Conservation (phyloP, 1,140 invertebrate species). For the Apis laboriosa region DNA sequence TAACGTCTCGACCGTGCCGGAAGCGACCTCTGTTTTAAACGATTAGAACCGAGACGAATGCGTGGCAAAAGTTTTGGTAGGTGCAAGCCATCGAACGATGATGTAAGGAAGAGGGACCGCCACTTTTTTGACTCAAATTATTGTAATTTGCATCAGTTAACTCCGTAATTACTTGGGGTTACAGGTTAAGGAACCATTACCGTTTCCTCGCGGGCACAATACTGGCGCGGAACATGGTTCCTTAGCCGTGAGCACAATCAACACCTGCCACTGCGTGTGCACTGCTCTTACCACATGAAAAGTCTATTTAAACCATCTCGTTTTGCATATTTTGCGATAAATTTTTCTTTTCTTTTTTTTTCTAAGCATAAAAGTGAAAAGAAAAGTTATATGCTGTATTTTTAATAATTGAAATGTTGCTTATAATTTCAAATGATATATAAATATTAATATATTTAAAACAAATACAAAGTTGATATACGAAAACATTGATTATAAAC, state of each 20-base stretch:
- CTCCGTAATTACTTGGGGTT: slow-evolving; percentile 72
- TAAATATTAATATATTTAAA: no score
- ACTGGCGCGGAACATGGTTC: slow-evolving; percentile 48
- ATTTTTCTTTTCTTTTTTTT: no score
- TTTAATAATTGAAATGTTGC: no score
- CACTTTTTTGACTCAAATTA: slow-evolving; percentile 71
- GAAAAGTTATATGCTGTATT: no score
- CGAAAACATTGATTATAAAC: no score
- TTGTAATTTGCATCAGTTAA: slow-evolving; percentile 76
- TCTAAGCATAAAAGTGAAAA: no score
- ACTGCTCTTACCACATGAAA: background rate
- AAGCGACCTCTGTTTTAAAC: slow-evolving; percentile 48
- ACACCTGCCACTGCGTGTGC: slow-evolving; percentile 58
- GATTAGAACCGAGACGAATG: slow-evolving; percentile 62
- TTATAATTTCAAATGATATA: no score
- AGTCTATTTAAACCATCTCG: slow-evolving; percentile 5
- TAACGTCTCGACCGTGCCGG: slow-evolving; percentile 50
- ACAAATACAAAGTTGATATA: no score
- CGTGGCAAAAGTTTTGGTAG: slow-evolving; percentile 12
- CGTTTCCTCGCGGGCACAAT: slow-evolving; percentile 65
- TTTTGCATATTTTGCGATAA: background rate
- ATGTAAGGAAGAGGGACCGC: slow-evolving; percentile 40
- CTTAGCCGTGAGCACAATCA: slow-evolving; percentile 60
- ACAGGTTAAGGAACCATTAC: slow-evolving; percentile 73
- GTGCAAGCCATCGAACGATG: slow-evolving; percentile 6